Percentiles rank a stretch among this genome's conserved stretches.
These are phyloP conservation scores for Xiphorhynchus elegans DNA, from an alignment of 2,113 vertebrate species.

Conservation along the genomic window DNA sequence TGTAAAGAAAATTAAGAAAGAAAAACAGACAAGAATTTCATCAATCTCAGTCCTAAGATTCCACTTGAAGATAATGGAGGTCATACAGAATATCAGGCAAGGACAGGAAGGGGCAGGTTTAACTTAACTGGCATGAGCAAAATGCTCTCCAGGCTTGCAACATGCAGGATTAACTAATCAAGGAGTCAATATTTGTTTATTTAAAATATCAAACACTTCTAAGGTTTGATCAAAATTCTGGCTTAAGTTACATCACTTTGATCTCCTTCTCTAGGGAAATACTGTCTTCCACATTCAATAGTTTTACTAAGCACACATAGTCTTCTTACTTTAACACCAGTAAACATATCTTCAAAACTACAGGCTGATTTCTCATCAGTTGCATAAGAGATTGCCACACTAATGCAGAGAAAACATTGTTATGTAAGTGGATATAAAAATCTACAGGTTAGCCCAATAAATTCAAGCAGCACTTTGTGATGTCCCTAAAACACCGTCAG, in stretches of 20 bases:
- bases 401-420: neutral
- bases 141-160: neutral
- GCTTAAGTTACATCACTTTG: neutral
- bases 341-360: neutral
- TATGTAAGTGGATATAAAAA: neutral
- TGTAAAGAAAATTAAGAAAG: neutral
- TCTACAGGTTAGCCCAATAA: neutral
- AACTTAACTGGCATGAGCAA: neutral
- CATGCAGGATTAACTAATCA: neutral
- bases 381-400: neutral
- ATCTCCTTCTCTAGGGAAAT: neutral
- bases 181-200: conserved; percentile 20
- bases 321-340: neutral
- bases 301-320: neutral
- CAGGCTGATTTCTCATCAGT: neutral
- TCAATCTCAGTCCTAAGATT: neutral
- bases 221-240: conserved; percentile 2
- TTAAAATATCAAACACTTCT: conserved; percentile 4
- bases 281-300: neutral
- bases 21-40: neutral
- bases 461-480: neutral
- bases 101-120: neutral
- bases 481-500: neutral
- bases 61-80: neutral
- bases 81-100: neutral